Percentiles rank a stretch among this genome's conserved stretches.
Conservation (phyloP, 2,888 invertebrate genomes). For the Ochropacha duplaris region DNA sequence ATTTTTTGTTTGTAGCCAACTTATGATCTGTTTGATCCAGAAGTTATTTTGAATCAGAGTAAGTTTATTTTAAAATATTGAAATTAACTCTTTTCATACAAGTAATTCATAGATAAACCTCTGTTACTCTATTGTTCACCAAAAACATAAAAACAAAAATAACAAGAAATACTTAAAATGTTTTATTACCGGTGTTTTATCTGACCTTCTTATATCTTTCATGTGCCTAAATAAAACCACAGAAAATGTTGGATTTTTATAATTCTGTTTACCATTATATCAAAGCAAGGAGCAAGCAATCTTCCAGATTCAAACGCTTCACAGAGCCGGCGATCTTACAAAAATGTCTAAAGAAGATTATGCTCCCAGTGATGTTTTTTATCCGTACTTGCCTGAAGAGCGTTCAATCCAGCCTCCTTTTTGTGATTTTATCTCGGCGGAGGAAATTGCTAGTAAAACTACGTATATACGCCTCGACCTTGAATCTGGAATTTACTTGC, state of each 20-base stretch:
- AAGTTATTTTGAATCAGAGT: no score
- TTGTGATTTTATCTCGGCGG: neutral
- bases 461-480: neutral
- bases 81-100: no score
- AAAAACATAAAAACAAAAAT: no score
- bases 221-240: neutral
- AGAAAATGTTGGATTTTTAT: neutral
- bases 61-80: no score
- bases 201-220: no score
- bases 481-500: neutral
- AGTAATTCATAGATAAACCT: no score
- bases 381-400: conserved; percentile 8
- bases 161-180: no score
- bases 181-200: no score
- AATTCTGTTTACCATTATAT: neutral
- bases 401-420: neutral
- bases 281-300: neutral
- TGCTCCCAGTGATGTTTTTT: conserved; percentile 14
- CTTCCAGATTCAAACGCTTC: neutral
- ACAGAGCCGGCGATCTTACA: conserved; percentile 12
- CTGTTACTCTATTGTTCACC: no score
- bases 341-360: conserved; percentile 25
- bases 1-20: no score
- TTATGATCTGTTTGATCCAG: no score
- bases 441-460: neutral